These are phyloP conservation scores for Gobio occitaniae DNA, from an alignment of 2,797 vertebrate species.

Conservation along the genomic window DNA sequence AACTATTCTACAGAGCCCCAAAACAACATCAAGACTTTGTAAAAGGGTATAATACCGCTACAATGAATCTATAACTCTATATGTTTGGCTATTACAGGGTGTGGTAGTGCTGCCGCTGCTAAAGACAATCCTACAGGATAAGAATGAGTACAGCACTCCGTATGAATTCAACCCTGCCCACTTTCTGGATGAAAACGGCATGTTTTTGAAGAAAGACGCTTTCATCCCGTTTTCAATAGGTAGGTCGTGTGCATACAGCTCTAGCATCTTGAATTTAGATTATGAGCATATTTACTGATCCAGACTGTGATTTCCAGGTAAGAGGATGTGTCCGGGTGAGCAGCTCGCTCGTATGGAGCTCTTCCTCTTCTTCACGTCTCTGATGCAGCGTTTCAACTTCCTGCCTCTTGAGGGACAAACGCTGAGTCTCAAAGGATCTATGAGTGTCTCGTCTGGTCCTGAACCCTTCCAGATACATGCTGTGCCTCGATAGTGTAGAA, in stretches of 20 bases:
- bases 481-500: constrained; percentile 57
- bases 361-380: constrained; percentile 58
- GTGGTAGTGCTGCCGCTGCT: constrained; percentile 50
- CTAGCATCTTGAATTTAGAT: too few species aligned
- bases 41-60: background rate
- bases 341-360: constrained; percentile 65
- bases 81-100: constrained; percentile 16
- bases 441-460: constrained; percentile 70
- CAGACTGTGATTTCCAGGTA: constrained; percentile 62
- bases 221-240: constrained; percentile 63
- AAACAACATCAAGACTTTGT: background rate
- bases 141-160: constrained; percentile 43
- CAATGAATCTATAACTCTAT: background rate
- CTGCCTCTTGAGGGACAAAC: constrained; percentile 15
- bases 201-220: constrained; percentile 56
- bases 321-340: constrained; percentile 69
- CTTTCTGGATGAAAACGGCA: constrained; percentile 58
- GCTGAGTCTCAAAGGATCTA: constrained; percentile 60
- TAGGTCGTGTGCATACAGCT: background rate
- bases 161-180: constrained; percentile 56
- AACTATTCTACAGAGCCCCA: too few species aligned
- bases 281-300: background rate
- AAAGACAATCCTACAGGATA: constrained; percentile 52
- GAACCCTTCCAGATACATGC: constrained; percentile 68
- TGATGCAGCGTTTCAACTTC: constrained; percentile 59